These are phyloP conservation scores for Drepana arcuata DNA, from an alignment of 1,140 invertebrate species.

Conservation along the genomic window DNA sequence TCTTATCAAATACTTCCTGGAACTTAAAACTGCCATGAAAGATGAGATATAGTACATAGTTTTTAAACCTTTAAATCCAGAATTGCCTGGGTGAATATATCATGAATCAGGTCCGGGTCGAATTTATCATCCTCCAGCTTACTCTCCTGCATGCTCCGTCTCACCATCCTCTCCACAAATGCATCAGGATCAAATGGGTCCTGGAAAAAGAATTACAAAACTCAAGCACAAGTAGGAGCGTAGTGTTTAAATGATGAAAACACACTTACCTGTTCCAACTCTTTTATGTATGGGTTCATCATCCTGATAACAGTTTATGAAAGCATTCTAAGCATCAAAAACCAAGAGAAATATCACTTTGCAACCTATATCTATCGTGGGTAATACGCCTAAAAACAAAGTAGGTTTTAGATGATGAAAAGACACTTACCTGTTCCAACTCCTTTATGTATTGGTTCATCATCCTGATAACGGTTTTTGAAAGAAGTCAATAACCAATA, in stretches of 20 bases:
- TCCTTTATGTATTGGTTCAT: slow-evolving; percentile 89
- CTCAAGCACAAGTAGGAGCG: too few relatives aligned
- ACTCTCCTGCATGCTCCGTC: slow-evolving; percentile 89
- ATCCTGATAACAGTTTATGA: slow-evolving; percentile 70
- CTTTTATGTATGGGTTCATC: slow-evolving; percentile 89
- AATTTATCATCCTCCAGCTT: slow-evolving; percentile 79
- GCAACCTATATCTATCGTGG: too few relatives aligned
- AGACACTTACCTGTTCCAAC: slow-evolving; percentile 78
- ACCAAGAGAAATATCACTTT: too few relatives aligned
- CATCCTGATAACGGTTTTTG: too few relatives aligned
- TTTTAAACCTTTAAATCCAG: slow-evolving; percentile 75
- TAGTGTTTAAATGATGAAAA: too few relatives aligned
- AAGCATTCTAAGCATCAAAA: not conserved
- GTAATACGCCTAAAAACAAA: too few relatives aligned
- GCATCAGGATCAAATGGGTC: slow-evolving; percentile 97
- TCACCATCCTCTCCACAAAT: slow-evolving; percentile 97
- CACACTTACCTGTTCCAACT: slow-evolving; percentile 86
- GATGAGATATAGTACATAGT: not conserved
- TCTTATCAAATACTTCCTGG: too few relatives aligned
- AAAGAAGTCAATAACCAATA: too few relatives aligned
- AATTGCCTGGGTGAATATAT: slow-evolving; percentile 93
- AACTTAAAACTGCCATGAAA: too few relatives aligned
- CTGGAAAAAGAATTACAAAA: slow-evolving; percentile 70
- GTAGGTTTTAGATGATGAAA: too few relatives aligned
- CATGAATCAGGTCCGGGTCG: slow-evolving; percentile 86